Base-by-base conservation (phyloP, 2,797 vertebrate genomes). In the Chelmon rostratus region DNA sequence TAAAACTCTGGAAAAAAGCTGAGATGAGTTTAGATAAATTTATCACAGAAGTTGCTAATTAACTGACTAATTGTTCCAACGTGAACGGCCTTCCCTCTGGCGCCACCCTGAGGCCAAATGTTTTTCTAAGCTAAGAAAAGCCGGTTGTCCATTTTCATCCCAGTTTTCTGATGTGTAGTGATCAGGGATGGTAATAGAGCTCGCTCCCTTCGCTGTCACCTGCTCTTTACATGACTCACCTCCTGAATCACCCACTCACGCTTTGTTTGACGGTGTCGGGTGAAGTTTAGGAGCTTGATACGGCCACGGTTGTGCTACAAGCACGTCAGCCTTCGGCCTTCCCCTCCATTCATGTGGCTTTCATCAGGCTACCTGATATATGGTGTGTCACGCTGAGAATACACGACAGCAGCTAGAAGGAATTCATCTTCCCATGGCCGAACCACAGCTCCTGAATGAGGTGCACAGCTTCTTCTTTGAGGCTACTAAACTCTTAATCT, bases 401-500 rank as follows among this genome's bases (percentile, higher is more conserved):
- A 69, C 61, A 61, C 76, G 40, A 74, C 52, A 57, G 10, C 54
- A 66, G 58, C 61, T 56, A 37, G 25, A 19, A 78, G 73, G 73
- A 84, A 86, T 76, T 28, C 67, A 62, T 63, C 68, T 81, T 71
- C 81, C 67, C 70, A 31, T n/a, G 61, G 62, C 33, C 57, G 23
- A 69, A 74, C 93, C 40, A 2, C 72, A 61, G 31, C 50, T 58
- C 66, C 59, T 68, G 53, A 70, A 40, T 23, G n/a, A 64, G 62
- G 28, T 63, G 50, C n/a, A 50, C 6, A 7, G 10, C 1, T 8
- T 23, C 8, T 11, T n/a, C 4, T n/a, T 50, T 8, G 5, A 8
- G 21, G 21, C 49, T 10, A 21, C 93, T 95, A 92, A 95, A 94
- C 91, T 93, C 93, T 77, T 95, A 23, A 40, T 68, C 59, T 37